Percentiles rank a stretch among this genome's conserved stretches.
These are phyloP conservation scores for Agapornis canus DNA, from an alignment of 2,797 vertebrate species.

Conservation along the genomic window DNA sequence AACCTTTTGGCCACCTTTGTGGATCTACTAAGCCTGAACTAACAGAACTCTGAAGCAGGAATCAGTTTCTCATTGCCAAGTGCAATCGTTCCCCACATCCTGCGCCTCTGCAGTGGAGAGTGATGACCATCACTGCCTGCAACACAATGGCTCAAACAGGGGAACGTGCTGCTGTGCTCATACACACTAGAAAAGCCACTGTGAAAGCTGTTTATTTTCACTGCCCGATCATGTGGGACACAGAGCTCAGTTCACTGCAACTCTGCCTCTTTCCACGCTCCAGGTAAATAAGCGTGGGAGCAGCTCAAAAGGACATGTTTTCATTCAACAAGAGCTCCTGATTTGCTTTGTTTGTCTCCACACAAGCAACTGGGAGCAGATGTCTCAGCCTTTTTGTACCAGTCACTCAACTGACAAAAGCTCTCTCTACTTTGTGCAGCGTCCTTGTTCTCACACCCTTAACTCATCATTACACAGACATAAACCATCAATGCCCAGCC, in stretches of 20 bases:
- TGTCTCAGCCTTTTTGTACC: constrained; percentile 30
- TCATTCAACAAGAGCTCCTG: not conserved
- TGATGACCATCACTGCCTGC: not conserved
- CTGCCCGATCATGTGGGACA: not conserved
- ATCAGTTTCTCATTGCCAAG: not conserved
- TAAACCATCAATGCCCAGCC: not conserved
- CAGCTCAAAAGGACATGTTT: not conserved
- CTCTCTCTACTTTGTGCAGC: not conserved
- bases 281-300: not conserved
- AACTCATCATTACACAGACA: not conserved
- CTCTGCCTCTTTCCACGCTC: not conserved
- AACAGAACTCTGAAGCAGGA: not conserved
- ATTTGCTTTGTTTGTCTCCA: not conserved
- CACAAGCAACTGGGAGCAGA: not conserved
- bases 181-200: rapidly evolving
- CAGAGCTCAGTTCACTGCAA: not conserved
- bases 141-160: not conserved
- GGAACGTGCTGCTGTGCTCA: not conserved
- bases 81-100: not conserved
- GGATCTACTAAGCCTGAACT: not conserved
- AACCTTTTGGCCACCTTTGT: not conserved
- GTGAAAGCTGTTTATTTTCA: not conserved
- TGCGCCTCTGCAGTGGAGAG: rapidly evolving
- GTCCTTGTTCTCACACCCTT: constrained; percentile 5
- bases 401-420: constrained; percentile 23